A percentile compares a stretch with the other conserved stretches of the same genome.
phyloP scores from a whole-genome alignment of 2,797 vertebrate genomes.

The Uromys caudimaculatus region DNA sequence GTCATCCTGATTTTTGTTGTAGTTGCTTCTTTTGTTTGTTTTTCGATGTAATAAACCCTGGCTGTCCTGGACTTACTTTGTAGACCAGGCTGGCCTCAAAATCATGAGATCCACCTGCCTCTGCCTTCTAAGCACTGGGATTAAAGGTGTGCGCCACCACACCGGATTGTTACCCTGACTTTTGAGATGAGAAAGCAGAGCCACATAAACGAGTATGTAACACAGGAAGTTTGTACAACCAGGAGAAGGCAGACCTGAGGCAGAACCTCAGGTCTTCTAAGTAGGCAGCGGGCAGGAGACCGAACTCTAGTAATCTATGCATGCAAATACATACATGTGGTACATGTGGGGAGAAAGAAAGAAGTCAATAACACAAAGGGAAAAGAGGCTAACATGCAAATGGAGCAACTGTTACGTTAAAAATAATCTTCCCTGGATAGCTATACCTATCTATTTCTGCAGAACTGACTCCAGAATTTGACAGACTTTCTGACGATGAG shows the following conservation, averaged over 20 bases:
- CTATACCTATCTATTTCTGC: slow-evolving; percentile 93
- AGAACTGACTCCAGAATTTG: slow-evolving; percentile 84
- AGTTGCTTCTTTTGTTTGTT: background rate
- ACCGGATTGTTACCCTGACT: background rate
- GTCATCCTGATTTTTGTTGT: background rate
- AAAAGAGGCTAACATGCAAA: background rate
- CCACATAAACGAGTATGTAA: background rate
- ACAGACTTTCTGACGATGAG: slow-evolving; percentile 91
- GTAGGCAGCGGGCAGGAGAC: background rate
- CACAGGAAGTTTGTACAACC: background rate
- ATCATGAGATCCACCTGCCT: background rate
- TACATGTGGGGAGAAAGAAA: background rate
- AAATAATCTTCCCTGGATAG: background rate
- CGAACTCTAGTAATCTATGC: background rate
- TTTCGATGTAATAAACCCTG: background rate
- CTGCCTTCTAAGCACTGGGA: background rate
- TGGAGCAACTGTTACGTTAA: background rate
- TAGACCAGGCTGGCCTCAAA: background rate
- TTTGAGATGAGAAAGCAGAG: background rate
- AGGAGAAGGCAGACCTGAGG: background rate
- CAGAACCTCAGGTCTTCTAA: background rate
- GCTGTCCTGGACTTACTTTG: background rate
- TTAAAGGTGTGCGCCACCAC: background rate
- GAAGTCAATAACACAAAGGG: background rate
- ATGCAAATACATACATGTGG: background rate